Evolutionary conservation across 2,113 vertebrate genomes (phyloP).

Genomic region (Chloroceryle aenea): DNA sequence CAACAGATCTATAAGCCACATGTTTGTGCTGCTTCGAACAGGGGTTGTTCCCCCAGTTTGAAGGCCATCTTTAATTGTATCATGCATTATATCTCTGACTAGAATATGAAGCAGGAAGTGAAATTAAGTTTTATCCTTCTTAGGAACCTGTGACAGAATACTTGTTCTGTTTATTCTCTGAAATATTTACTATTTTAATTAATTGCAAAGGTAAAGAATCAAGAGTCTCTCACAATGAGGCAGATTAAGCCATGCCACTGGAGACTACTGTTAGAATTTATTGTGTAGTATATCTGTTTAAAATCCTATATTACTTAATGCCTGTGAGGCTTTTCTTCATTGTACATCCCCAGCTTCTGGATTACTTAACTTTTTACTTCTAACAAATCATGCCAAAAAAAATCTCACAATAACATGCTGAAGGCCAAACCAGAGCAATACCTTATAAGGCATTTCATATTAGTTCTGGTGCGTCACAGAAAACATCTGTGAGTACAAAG

Average conservation of each 20-base stretch:
- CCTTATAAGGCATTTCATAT: conserved; percentile 59
- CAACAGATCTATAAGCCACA: not conserved
- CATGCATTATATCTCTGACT: not conserved
- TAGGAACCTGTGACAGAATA: not conserved
- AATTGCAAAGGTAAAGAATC: not conserved
- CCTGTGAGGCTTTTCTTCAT: not conserved
- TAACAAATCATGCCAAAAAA: not conserved
- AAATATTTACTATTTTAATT: not conserved
- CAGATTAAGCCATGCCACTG: not conserved
- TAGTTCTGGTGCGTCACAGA: not conserved
- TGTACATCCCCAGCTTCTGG: not conserved
- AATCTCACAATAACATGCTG: not conserved
- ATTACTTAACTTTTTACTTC: not conserved
- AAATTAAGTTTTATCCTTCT: not conserved
- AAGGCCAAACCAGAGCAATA: not conserved
- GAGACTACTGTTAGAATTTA: not conserved
- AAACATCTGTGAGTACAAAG: not conserved
- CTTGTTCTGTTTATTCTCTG: not conserved
- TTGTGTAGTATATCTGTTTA: not conserved
- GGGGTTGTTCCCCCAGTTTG: not conserved
- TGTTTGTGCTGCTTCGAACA: not conserved
- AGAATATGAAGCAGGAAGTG: not conserved
- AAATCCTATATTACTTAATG: not conserved
- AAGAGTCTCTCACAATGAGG: not conserved
- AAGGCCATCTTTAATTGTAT: not conserved